A percentile compares a stretch with the other conserved stretches of the same genome.
Evolutionary conservation across 2,113 vertebrate genomes (phyloP).

Genomic region (Microcebus lehilahytsara): DNA sequence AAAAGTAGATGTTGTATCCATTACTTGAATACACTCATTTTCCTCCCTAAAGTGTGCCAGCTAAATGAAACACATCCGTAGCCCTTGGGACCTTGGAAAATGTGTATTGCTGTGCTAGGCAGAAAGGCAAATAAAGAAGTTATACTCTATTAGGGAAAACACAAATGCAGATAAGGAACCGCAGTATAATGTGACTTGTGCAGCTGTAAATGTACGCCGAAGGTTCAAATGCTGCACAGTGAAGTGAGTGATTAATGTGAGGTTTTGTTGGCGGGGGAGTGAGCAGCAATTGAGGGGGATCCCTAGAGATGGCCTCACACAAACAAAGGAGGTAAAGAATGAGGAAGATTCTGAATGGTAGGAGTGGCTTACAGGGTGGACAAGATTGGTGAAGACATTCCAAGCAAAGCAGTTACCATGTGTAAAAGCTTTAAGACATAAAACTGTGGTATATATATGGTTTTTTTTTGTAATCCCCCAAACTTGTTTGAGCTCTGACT

Average conservation of each 20-base stretch:
- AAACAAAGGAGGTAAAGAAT: neutral
- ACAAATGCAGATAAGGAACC: constrained; percentile 2
- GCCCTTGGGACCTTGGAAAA: neutral
- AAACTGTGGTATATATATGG: neutral
- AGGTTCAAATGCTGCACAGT: neutral
- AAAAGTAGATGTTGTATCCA: neutral
- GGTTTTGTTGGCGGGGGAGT: neutral
- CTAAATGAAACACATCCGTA: neutral
- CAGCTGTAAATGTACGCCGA: neutral
- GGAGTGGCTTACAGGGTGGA: neutral
- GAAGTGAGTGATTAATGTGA: neutral
- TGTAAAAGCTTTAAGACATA: constrained; percentile 3
- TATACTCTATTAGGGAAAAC: neutral
- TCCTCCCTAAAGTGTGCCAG: neutral
- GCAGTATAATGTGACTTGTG: neutral
- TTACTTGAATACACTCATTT: neutral
- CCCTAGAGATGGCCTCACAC: neutral
- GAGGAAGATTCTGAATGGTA: neutral
- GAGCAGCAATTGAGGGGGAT: neutral
- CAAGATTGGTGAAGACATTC: neutral
- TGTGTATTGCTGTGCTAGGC: neutral
- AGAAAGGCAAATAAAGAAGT: constrained; percentile 11
- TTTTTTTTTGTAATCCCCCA: neutral
- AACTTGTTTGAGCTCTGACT: neutral
- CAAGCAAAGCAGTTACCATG: neutral